Base-by-base conservation (phyloP, 2,113 vertebrate genomes). In the Heterotis niloticus region DNA sequence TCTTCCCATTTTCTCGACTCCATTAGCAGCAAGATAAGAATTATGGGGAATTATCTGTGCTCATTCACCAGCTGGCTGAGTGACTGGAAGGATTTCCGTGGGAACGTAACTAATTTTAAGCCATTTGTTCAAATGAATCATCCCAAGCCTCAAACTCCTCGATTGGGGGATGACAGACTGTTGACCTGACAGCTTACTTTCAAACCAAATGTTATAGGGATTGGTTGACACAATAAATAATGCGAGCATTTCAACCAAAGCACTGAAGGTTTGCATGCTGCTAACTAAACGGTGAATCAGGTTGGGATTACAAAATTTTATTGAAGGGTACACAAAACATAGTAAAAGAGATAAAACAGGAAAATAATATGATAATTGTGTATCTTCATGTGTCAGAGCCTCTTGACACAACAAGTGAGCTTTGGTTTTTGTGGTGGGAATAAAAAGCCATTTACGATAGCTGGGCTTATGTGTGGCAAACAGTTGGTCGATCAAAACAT, bases 81-180 rank as follows among this genome's bases (percentile, higher is more conserved):
- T 51, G 23, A 65, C 44, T 57, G 9, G 44, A n/a, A 64, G 60
- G 60, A 29, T 65, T 76, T 65, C 64, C n/a, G 16, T 34, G 26
- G 28, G 28, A 64, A 51, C 29, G 26, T 64, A 18, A 57, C 75
- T 76, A 64, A 76, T 65, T 64, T 28, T 73, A 72, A 79, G 60
- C 59, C 57, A 72, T 79, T 73, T 79, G 69, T 44, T 79, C 14
- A 26, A 54, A 79, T 79, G 44, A 79, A 64, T 79, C 68, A 74
- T 54, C 60, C 20, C 11, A 44, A 64, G 59, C 60, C 75, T 64
- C 17, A 12, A 76, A 7, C 59, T 28, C 28, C 20, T 64, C 28
- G 0, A 12, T 29, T 51, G 14, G 34, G n/a, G 70, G 62, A 44
- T 70, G 60, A 73, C 17, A 64, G 28, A 62, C 64, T 59, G 57